Evolutionary conservation across 23 tunicate genomes (phyloP), one percentile per base, ranked within the genome.

Genomic region (Diplosoma virens): DNA sequence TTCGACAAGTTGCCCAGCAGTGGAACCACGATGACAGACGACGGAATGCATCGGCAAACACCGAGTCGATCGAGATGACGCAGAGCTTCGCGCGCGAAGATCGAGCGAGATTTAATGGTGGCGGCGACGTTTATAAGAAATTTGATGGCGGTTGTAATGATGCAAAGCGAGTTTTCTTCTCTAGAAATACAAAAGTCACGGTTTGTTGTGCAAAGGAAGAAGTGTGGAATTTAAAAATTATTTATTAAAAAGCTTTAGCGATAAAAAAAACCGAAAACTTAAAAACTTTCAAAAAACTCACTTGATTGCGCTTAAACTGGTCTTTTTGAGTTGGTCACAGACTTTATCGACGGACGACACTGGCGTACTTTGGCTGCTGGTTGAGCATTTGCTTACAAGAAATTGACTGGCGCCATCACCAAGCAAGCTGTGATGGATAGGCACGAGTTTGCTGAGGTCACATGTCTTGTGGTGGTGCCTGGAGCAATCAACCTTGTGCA

Each of bases 401-500:
- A 23, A 14, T 18, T 58, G 4, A 0, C 75, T 41, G 3, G 67
- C 68, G 22, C 75, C 76, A 0, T 33, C 78, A 2, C 97, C 97
- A 47, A 92, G 55, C 9, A 92, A 53, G 35, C 58, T 69, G 61
- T 82, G 88, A 47, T 92, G 97, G 6, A 64, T 11, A 11, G 90
- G 92, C 14, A 85, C 66, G 17, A 75, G 52, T 23, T 26, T 64
- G 16, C 73, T 33, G 22, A 80, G 78, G 48, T 77, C 87, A 35
- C 97, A 92, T 16, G 79, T 58, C 28, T 80, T 83, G 71, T 92
- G 97, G 28, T 29, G 76, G 4, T 81, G 79, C 28, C 81, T 59
- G 25, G 82, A 66, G 77, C 97, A 92, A 2, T 47, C 87, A 1
- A 76, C 86, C 52, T 54, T 66, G 48, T 92, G 97, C 56, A 92